Conservation (phyloP, 2,113 vertebrate species). For the Herpetotheres cachinnans region DNA sequence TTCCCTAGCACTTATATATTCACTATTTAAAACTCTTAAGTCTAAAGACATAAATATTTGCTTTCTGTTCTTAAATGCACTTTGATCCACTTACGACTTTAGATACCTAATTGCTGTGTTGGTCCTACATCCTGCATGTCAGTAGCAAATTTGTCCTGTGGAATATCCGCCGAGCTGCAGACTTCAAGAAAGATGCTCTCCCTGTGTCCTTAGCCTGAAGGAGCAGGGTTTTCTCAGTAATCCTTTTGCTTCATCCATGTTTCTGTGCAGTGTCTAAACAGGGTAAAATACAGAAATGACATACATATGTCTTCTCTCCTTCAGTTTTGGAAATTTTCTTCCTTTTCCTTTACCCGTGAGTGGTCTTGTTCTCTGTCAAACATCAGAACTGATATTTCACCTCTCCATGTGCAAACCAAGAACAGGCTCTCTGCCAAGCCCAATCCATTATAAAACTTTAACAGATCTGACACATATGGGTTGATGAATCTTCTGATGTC, state of each 20-base stretch:
- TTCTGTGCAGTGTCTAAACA: background rate
- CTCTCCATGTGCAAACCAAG: conserved; percentile 17
- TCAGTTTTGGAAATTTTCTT: background rate
- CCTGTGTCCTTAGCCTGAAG: background rate
- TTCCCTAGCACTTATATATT: background rate
- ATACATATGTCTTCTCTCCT: background rate
- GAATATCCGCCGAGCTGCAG: background rate
- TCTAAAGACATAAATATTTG: background rate
- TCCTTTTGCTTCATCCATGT: background rate
- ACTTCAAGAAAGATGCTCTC: background rate
- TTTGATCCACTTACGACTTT: background rate
- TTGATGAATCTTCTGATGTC: conserved; percentile 19
- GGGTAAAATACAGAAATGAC: background rate
- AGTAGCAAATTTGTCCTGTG: background rate
- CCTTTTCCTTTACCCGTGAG: background rate
- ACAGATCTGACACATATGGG: conserved; percentile 18
- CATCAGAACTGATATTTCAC: conserved; percentile 19
- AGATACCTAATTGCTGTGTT: background rate
- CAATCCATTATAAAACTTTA: background rate
- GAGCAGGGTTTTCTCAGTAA: background rate
- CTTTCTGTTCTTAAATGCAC: background rate
- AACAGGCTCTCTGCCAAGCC: background rate
- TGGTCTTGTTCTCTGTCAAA: background rate
- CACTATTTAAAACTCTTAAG: background rate
- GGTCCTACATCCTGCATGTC: background rate